Base-by-base conservation (phyloP, 2,113 vertebrate species). In the Festucalex cinctus region DNA sequence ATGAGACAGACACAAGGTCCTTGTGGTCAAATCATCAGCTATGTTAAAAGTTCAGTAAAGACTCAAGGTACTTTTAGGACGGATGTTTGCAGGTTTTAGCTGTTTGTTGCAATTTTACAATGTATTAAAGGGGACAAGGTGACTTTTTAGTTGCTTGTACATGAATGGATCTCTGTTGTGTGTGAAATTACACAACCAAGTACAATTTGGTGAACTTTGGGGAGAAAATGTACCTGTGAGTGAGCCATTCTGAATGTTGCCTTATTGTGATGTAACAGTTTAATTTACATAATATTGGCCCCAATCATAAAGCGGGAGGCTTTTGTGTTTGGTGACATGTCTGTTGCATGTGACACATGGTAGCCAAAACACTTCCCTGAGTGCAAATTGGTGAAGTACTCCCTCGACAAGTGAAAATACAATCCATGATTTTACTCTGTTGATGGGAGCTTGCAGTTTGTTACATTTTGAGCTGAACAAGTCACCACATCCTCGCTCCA, bases 1-100 rank as follows among this genome's bases (percentile, higher is more conserved):
- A 59, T 43, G 7, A 59, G 37, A 60, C 44, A 44, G 24, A 70
- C 28, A 39, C 10, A 59, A 36, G 9, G 39, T 39, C 54, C 61
- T 48, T 62, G 12, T 49, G n/a, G 16, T 72, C 19, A 39, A 32
- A 76, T 59, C 71, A 57, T 69, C 20, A 49, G 61, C 44, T 41
- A 37, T 51, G 36, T 39, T 57, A 61, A 68, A 57, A 56, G 60
- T 65, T 73, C 1, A 6, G n/a, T 32, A 61, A 49, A 68, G 22
- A 35, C 24, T 16, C 5, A 13, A 41, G 43, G 36, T 56, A 22
- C 0, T 57, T 28, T 71, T 0, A 60, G 24, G 58, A 59, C 17
- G 0, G 54, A 61, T 46, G 60, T 56, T 68, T 53, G 64, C 20
- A 37, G 24, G 17, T 70, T 20, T 6, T 62, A 22, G 14, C 41